A percentile compares a stretch with the other conserved stretches of the same genome.
Conservation (phyloP, 2,888 invertebrate species). For the Tortricodes alternella region DNA sequence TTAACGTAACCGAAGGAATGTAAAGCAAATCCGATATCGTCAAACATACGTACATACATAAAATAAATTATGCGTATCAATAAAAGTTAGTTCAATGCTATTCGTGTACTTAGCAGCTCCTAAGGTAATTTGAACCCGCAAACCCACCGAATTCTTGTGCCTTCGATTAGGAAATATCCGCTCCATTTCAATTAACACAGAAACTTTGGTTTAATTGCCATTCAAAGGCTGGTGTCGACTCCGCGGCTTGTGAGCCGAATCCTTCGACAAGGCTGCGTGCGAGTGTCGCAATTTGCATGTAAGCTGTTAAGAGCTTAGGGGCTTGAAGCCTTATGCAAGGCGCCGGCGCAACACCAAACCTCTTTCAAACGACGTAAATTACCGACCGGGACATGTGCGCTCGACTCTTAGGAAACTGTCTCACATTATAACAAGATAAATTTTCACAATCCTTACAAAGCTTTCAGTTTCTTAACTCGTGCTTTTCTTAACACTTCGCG, state of each 20-base stretch:
- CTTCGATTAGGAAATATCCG: slow-evolving; percentile 41
- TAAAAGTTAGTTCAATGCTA: slow-evolving; percentile 17
- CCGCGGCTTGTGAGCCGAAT: slow-evolving; percentile 37
- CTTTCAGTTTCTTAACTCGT: slow-evolving; percentile 13
- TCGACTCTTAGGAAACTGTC: slow-evolving; percentile 46
- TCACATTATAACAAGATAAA: slow-evolving; percentile 38
- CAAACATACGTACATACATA: slow-evolving; percentile 2
- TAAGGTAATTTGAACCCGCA: neutral
- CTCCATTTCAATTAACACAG: slow-evolving; percentile 41
- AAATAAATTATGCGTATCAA: slow-evolving; percentile 1
- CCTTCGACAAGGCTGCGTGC: slow-evolving; percentile 41
- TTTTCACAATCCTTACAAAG: slow-evolving; percentile 38
- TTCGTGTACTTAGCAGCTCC: slow-evolving; percentile 4
- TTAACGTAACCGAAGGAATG: slow-evolving; percentile 2
- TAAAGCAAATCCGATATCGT: slow-evolving; percentile 19
- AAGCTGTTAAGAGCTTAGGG: slow-evolving; percentile 65
- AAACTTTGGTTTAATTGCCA: slow-evolving; percentile 39
- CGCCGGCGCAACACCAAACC: slow-evolving; percentile 45
- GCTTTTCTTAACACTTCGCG: neutral
- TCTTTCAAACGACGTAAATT: slow-evolving; percentile 60
- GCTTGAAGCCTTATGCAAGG: slow-evolving; percentile 68
- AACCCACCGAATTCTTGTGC: slow-evolving; percentile 16
- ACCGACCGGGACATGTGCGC: slow-evolving; percentile 56
- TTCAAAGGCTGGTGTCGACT: slow-evolving; percentile 31
- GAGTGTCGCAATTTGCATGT: slow-evolving; percentile 65